Evolutionary conservation across 2,797 vertebrate genomes (phyloP).

Genomic region (Darevskia mixta): DNA sequence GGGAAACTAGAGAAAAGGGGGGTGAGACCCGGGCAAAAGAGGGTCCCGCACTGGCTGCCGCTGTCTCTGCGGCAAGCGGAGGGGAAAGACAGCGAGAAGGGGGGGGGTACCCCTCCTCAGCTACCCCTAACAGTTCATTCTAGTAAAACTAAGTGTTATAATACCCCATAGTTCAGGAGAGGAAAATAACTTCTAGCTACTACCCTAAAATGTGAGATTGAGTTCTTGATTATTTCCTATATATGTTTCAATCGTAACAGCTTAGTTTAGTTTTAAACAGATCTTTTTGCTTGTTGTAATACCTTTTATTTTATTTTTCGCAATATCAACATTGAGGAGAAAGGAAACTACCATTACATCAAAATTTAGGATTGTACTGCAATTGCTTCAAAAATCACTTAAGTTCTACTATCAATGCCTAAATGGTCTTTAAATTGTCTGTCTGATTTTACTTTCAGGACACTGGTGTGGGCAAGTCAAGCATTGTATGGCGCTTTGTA

Average conservation of each 20-base stretch:
- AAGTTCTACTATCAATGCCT: not conserved
- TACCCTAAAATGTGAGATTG: not conserved
- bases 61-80: no score
- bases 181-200: not conserved
- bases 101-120: no score
- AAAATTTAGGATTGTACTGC: not conserved
- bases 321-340: not conserved
- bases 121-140: no score
- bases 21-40: no score
- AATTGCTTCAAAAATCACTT: not conserved
- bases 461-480: constrained; percentile 89
- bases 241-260: not conserved
- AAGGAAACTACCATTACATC: not conserved
- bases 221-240: not conserved
- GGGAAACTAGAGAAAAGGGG: no score
- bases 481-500: constrained; percentile 94
- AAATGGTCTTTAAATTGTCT: not conserved
- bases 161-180: not conserved
- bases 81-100: no score
- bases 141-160: not conserved
- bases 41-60: no score
- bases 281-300: not conserved
- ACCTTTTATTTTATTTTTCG: not conserved
- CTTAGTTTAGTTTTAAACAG: not conserved
- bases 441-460: constrained; percentile 72